A percentile compares a stretch with the other conserved stretches of the same genome.
These are phyloP conservation scores for Ptychadena robeensis DNA, from an alignment of 2,797 vertebrate species.

Conservation along the genomic window DNA sequence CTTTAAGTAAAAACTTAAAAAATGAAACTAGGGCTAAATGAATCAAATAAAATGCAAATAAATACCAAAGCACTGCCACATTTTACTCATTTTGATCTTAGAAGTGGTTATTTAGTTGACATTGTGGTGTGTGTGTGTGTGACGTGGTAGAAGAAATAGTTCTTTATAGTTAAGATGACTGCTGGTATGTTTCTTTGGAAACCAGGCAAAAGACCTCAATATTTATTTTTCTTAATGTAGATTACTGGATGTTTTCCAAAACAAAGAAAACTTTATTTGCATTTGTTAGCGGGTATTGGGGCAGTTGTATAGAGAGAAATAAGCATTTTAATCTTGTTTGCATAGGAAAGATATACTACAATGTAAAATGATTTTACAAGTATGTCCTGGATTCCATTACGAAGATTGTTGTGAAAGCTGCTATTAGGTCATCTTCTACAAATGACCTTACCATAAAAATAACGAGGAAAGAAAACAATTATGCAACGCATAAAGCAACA, in stretches of 20 bases:
- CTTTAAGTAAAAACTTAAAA: too few relatives aligned
- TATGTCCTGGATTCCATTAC: conserved; percentile 47
- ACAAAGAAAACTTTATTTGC: conserved; percentile 38
- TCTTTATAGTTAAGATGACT: neutral
- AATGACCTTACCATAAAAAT: conserved; percentile 80
- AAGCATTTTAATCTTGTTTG: conserved; percentile 47
- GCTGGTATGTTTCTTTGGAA: neutral
- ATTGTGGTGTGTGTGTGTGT: neutral
- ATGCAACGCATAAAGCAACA: conserved; percentile 75
- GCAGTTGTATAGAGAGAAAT: conserved; percentile 18
- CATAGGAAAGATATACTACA: conserved; percentile 34
- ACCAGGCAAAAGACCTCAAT: neutral
- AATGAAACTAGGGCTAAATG: too few relatives aligned
- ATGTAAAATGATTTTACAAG: conserved; percentile 39
- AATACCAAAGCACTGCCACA: neutral
- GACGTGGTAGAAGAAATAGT: neutral
- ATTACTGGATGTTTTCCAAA: conserved; percentile 24
- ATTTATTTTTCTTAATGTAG: conserved; percentile 41
- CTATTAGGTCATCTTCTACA: conserved; percentile 77
- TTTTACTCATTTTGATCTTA: neutral
- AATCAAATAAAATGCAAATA: neutral
- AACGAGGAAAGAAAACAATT: conserved; percentile 80
- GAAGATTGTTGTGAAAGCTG: conserved; percentile 64
- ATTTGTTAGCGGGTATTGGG: conserved; percentile 24
- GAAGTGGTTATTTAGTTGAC: neutral